These are phyloP conservation scores for Folsomia candida DNA, from an alignment of 2,888 invertebrate species.

Conservation along the genomic window DNA sequence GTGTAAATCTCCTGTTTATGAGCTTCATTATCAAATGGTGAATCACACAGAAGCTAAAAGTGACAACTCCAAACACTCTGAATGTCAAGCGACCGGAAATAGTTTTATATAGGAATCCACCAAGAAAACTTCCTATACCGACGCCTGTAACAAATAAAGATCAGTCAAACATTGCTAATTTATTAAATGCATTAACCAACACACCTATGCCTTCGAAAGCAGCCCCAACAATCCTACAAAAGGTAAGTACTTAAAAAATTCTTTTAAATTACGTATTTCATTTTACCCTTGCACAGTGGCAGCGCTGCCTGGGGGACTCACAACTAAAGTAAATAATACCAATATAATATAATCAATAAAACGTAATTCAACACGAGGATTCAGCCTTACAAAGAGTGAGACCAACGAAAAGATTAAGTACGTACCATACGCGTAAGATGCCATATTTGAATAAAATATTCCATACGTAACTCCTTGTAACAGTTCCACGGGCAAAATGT, in stretches of 20 bases:
- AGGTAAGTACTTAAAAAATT: too few relatives aligned
- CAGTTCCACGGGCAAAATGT: constrained; percentile 78
- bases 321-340: too few relatives aligned
- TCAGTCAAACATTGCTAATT: neutral
- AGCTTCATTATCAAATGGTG: constrained; percentile 54
- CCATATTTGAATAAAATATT: constrained; percentile 82
- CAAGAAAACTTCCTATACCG: constrained; percentile 73
- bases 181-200: constrained; percentile 1
- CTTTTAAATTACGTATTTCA: too few relatives aligned
- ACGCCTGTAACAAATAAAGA: constrained; percentile 59
- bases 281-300: constrained; percentile 89
- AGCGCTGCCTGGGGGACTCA: constrained; percentile 79
- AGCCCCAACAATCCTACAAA: constrained; percentile 77
- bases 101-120: constrained; percentile 67
- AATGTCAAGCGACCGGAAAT: constrained; percentile 69
- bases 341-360: too few relatives aligned
- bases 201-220: constrained; percentile 79
- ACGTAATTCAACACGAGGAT: too few relatives aligned
- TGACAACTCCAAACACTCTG: constrained; percentile 68
- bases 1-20: constrained; percentile 28
- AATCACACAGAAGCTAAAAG: constrained; percentile 62
- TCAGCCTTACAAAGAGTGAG: too few relatives aligned
- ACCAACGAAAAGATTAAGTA: too few relatives aligned
- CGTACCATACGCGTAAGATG: constrained; percentile 85
- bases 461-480: constrained; percentile 86